phyloP scores from a whole-genome alignment of 2,113 vertebrate species.

The Physeter macrocephalus region DNA sequence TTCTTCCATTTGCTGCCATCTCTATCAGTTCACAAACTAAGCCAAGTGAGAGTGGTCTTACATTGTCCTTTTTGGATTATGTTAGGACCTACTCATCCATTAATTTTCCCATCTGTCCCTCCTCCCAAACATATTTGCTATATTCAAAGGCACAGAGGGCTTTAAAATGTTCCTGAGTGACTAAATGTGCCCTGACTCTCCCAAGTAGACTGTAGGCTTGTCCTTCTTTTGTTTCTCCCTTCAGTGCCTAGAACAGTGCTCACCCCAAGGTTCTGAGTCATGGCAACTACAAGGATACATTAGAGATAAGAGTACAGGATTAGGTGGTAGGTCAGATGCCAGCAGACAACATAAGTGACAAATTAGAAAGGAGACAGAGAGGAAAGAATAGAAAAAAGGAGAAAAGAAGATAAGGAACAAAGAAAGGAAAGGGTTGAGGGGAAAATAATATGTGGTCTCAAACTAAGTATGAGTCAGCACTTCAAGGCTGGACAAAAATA shows the following conservation, averaged over 20 bases:
- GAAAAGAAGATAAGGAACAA: background rate
- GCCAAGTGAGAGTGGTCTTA: background rate
- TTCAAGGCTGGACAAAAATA: constrained; percentile 37
- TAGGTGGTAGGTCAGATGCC: background rate
- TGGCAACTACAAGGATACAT: background rate
- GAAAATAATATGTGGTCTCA: background rate
- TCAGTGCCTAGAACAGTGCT: background rate
- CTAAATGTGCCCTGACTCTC: background rate
- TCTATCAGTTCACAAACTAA: constrained; percentile 7
- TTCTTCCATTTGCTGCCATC: background rate
- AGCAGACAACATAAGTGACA: background rate
- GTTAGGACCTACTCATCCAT: background rate
- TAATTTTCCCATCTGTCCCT: background rate
- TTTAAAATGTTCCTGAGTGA: background rate
- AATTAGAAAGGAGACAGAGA: background rate
- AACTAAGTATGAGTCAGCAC: constrained; percentile 51
- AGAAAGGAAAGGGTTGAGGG: constrained; percentile 16
- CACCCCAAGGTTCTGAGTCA: background rate
- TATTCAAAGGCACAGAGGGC: background rate
- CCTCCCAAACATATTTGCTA: background rate
- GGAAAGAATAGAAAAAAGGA: background rate
- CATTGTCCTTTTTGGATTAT: background rate
- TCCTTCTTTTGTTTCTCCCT: background rate
- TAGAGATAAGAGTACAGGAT: background rate
- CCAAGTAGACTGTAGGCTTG: background rate